phyloP scores from a whole-genome alignment of 2,797 vertebrate genomes.

The Gambelia wislizenii region DNA sequence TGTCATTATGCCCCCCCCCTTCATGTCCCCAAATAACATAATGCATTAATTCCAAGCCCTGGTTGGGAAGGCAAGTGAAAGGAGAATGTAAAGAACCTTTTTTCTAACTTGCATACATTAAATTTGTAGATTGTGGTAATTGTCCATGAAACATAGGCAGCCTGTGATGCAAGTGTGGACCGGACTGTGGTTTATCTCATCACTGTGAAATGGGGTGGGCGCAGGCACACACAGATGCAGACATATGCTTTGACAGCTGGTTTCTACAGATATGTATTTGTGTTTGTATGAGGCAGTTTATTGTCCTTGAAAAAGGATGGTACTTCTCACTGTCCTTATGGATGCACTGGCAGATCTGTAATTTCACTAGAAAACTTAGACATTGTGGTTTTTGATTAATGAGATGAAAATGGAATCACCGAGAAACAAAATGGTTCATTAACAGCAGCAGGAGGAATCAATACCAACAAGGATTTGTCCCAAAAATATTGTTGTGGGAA shows the following conservation, averaged over 20 bases:
- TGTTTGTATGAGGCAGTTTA: neutral
- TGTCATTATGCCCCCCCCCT: neutral
- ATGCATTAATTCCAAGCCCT: neutral
- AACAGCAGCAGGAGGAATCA: conserved; percentile 18
- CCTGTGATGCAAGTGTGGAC: no score
- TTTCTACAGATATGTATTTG: neutral
- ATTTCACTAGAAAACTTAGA: conserved; percentile 31
- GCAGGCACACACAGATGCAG: no score
- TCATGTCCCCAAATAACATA: neutral
- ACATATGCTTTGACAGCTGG: no score
- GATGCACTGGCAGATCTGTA: conserved; percentile 36
- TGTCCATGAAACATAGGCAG: neutral
- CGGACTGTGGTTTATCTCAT: no score
- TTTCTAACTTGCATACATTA: neutral
- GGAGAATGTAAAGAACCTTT: neutral
- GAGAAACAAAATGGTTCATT: conserved; percentile 40
- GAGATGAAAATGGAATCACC: conserved; percentile 34
- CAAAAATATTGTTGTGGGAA: neutral
- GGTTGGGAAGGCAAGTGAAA: neutral
- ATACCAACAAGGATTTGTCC: neutral
- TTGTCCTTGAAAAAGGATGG: neutral
- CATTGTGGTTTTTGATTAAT: conserved; percentile 38
- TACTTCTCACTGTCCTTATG: conserved; percentile 40
- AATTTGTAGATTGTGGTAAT: conserved; percentile 26
- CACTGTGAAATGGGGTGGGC: no score